Base-by-base conservation (phyloP, 2,797 vertebrate genomes). In the Triplophysa yarkandensis region DNA sequence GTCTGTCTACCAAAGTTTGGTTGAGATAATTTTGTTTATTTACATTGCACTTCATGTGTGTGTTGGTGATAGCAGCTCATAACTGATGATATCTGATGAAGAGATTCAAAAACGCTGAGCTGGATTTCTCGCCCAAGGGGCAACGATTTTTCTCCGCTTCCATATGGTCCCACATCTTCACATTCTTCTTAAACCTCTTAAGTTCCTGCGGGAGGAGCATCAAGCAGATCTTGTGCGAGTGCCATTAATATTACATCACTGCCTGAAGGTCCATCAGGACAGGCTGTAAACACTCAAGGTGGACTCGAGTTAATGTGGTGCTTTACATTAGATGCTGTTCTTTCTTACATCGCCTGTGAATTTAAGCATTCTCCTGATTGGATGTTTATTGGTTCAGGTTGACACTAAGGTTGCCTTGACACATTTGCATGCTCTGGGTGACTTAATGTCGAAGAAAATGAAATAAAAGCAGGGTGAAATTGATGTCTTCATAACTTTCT, bases 181-280 rank as follows among this genome's bases (percentile, higher is more conserved):
- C 71, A 68, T 77, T 71, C 63, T 34, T 81, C 74, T 71, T 72
- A 69, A 65, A 72, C 52, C 58, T 71, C 57, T 70, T 65, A 74
- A n/a, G 19, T 73, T 77, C 25, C 41, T 36, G 55, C 8, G 46
- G 50, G 54, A 71, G 70, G 58, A 81, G 63, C 50, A 73, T 64
- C 71, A 81, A 77, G 63, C 58, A 81, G 77, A 77, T 79, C 74
- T 77, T 60, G 64, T 43, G 62, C 39, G 72, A 80, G 75, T 64
- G 17, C 17, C 27, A 81, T 81, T 76, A 80, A 83, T 83, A 80
- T 81, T 83, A 64, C 69, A 81, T 74, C 43, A 61, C 30, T 4
- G 36, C 72, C 72, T 74, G 62, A 71, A 81, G 78, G 80, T 52
- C 57, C 44, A 8, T 30, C 57, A 27, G 73, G 71, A 73, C 41